A percentile compares a stretch with the other conserved stretches of the same genome.
These are phyloP conservation scores for Tenthredo distinguenda DNA, from an alignment of 2,888 invertebrate species.

Conservation along the genomic window DNA sequence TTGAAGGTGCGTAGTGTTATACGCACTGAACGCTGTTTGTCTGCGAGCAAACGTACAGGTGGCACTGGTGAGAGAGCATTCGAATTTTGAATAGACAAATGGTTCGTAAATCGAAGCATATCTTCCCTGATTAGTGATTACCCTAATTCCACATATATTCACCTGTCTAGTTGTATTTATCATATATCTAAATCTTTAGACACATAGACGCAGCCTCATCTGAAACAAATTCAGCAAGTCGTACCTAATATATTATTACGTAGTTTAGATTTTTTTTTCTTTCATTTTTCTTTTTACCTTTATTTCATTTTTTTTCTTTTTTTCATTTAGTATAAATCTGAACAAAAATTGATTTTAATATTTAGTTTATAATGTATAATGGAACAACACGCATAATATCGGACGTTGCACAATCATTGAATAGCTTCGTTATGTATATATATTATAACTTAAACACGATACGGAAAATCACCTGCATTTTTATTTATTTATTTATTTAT, in stretches of 20 bases:
- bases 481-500: neutral
- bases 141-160: constrained; percentile 45
- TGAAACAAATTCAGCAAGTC: constrained; percentile 22
- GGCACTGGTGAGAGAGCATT: constrained; percentile 41
- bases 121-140: constrained; percentile 42
- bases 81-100: constrained; percentile 44
- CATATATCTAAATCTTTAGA: neutral
- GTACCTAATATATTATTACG: neutral
- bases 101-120: constrained; percentile 57
- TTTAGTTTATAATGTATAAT: neutral
- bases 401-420: constrained; percentile 33
- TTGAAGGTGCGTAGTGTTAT: constrained; percentile 18
- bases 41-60: constrained; percentile 54
- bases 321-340: neutral
- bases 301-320: neutral
- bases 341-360: constrained; percentile 13
- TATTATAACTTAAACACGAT: constrained; percentile 2
- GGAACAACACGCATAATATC: constrained; percentile 18
- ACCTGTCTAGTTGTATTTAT: constrained; percentile 54
- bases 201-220: neutral
- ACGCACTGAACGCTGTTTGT: constrained; percentile 53
- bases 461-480: constrained; percentile 29
- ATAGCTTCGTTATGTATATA: constrained; percentile 6
- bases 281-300: neutral
- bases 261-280: neutral